Evolutionary conservation across 2,797 vertebrate genomes (phyloP).

Genomic region (Momotus momota): DNA sequence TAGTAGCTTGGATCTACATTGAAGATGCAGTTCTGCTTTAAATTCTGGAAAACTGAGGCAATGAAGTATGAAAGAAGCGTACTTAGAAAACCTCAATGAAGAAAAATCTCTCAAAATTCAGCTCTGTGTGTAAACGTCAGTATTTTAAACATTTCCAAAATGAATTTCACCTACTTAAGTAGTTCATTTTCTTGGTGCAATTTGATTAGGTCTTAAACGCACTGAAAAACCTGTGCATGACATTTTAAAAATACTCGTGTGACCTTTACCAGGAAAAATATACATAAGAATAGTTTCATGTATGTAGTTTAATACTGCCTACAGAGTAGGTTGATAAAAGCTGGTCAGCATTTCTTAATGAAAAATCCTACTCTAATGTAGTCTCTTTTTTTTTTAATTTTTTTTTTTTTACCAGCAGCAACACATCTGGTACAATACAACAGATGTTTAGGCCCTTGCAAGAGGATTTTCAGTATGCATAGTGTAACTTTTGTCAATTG

Average conservation of each 20-base stretch:
- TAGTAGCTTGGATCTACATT: neutral
- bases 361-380: neutral
- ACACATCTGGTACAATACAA: neutral
- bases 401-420: neutral
- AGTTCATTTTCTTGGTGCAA: neutral
- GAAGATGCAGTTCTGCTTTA: neutral
- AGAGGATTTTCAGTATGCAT: neutral
- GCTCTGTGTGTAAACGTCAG: neutral
- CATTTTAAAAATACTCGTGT: conserved; percentile 3
- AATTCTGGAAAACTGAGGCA: neutral
- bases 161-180: neutral
- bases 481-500: neutral
- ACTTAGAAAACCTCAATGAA: neutral
- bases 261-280: neutral
- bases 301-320: neutral
- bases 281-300: neutral
- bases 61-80: neutral
- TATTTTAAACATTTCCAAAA: neutral
- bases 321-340: neutral
- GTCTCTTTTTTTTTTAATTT: neutral
- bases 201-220: neutral
- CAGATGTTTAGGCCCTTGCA: neutral
- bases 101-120: neutral
- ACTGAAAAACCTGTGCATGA: neutral
- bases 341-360: neutral